Conservation (phyloP, 2,797 vertebrate species). For the Schizopygopsis malacanthus region DNA sequence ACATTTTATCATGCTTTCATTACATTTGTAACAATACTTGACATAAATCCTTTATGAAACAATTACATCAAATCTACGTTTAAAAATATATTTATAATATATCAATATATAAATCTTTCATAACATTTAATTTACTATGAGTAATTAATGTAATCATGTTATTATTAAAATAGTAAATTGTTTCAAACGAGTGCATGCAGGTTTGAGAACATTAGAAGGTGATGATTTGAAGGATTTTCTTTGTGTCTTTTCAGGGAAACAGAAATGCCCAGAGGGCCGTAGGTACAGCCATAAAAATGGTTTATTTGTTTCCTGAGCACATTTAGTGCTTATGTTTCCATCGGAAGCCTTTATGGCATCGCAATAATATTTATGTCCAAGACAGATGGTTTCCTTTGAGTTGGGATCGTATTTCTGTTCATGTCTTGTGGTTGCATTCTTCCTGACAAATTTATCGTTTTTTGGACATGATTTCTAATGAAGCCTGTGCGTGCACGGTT, state of each 20-base stretch:
- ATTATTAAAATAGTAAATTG: conserved; percentile 27
- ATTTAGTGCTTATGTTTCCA: conserved; percentile 76
- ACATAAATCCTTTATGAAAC: neutral
- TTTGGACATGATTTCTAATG: conserved; percentile 13
- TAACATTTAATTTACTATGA: neutral
- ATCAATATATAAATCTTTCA: neutral
- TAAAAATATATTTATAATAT: neutral
- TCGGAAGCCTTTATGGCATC: conserved; percentile 75
- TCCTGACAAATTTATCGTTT: neutral
- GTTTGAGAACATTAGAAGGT: conserved; percentile 25
- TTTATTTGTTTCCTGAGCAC: conserved; percentile 82
- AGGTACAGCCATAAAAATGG: conserved; percentile 73
- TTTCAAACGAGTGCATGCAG: conserved; percentile 1
- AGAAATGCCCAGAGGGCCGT: conserved; percentile 43
- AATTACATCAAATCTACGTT: neutral
- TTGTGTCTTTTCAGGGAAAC: conserved; percentile 41
- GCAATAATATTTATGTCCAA: conserved; percentile 75
- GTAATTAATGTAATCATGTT: neutral
- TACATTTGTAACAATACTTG: neutral
- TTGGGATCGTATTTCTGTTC: conserved; percentile 39
- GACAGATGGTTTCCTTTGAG: conserved; percentile 59
- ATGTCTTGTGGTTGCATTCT: conserved; percentile 26
- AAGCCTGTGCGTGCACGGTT: neutral
- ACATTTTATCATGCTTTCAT: neutral
- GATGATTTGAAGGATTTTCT: conserved; percentile 35